Base-by-base conservation (phyloP, 2,113 vertebrate genomes). In the Tragelaphus strepsiceros region DNA sequence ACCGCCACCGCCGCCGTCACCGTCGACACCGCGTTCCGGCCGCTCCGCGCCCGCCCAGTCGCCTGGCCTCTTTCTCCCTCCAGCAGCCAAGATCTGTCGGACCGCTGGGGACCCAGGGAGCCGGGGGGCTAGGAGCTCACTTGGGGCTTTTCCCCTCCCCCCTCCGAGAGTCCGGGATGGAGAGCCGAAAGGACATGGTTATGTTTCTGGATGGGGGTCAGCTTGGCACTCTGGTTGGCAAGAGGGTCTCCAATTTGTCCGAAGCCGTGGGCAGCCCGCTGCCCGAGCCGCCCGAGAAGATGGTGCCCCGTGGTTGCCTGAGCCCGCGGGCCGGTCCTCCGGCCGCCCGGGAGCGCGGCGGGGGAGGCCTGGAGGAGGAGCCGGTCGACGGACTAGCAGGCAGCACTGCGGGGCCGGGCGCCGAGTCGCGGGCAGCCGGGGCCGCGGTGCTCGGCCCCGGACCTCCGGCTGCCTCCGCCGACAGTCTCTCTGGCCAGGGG, bases 181-280 rank as follows among this genome's bases (percentile, higher is more conserved):
- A 99, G 99, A 99, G 98, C 98, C 99, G 99, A 98, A 99, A 99
- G 98, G 99, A 99, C 97, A 99, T 99, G 99, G 99, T 99, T 98
- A 99, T 99, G 99, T 99, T 99, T 98, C 98, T 99, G 98, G 99
- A 99, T 98, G 99, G 99, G 98, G 99, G 99, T 98, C 99, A 99
- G 97, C 98, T 99, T 98, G 99, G 99, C 97, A 98, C 98, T 98
- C 98, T 99, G 97, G 99, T 99, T 97, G 99, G 99, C 99, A 99
- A 99, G 99, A 99, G 98, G 97, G 98, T 98, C 92, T 98, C 99
- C 87, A 99, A 98, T 99, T 98, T 99, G 98, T 99, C 99, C 84
- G 99, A 99, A 98, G 98, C 98, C 94, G 98, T 98, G 97, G 99
- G 99, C 96, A 99, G 99, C 98, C 99, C 99, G 14, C 98, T 96